Base-by-base conservation (phyloP, 2,888 invertebrate genomes). In the Odontocerum albicorne region DNA sequence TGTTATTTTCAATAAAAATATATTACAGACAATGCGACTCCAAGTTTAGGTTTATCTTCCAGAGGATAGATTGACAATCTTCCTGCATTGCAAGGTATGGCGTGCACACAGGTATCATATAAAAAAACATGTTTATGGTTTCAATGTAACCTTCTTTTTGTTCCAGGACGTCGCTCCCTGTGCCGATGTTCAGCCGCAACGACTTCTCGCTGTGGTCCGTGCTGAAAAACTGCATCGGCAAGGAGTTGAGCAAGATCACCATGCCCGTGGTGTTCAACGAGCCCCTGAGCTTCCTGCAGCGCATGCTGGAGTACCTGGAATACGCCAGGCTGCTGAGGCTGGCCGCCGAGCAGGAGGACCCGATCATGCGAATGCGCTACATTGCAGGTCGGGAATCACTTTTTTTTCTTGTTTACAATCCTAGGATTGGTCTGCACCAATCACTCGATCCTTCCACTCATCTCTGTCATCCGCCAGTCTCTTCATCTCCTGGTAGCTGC, bases 261-360 rank as follows among this genome's bases (percentile, higher is more conserved):
- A 95, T 96, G 93, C 96, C 96, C 59, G 93, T 96, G 62, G 88
- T 92, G 63, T 94, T 96, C 79, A 97, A 96, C 76, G 96, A 97
- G 73, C 96, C 96, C 7, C 79, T 97, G 59, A 93, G 92, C 65
- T 96, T 96, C 75, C 85, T 97, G 33, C 96, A 97, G 79, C 81
- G 96, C 56, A 87, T 96, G 76, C 86, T 93, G 33, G 96, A 97
- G 75, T 94, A 94, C 68, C 85, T 96, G 85, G 96, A 96, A 72
- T 96, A 96, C 67, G 85, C 91, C 4, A 74, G 80, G 44, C 70
- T 82, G 35, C 77, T 96, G 42, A 81, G 87, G 52, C 80, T 85
- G 67, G 96, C 95, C 3, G 80, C 90, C 0, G 81, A 85, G 60
- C 86, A 89, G 67, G 81, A 85, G 4, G 88, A 91, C 67, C 92